Evolutionary conservation across 2,797 vertebrate genomes (phyloP).

Genomic region (Manis pentadactyla): DNA sequence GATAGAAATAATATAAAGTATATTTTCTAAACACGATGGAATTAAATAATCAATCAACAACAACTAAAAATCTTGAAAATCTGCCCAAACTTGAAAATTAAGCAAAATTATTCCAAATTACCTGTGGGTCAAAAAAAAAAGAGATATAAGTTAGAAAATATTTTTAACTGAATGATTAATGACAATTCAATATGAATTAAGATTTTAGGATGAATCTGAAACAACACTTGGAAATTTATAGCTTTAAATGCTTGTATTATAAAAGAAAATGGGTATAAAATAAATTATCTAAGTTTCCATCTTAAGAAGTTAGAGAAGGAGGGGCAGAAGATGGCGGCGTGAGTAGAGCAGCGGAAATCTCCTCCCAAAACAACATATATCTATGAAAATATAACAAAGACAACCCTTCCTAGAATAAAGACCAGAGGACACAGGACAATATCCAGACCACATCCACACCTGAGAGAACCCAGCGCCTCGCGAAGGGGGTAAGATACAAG

Average conservation of each 20-base stretch:
- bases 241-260: not conserved
- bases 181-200: not conserved
- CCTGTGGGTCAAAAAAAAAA: not conserved
- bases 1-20: not conserved
- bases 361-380: too few species aligned
- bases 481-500: too few species aligned
- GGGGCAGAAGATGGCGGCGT: too few species aligned
- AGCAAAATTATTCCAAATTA: not conserved
- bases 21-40: not conserved
- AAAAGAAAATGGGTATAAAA: not conserved
- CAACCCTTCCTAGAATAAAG: too few species aligned
- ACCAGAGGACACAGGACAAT: too few species aligned
- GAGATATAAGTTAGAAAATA: not conserved
- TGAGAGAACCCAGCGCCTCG: too few species aligned
- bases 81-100: not conserved
- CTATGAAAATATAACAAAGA: too few species aligned
- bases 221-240: not conserved
- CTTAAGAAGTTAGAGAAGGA: not conserved
- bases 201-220: not conserved
- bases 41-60: not conserved
- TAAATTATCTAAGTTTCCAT: not conserved
- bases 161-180: not conserved
- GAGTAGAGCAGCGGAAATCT: too few species aligned
- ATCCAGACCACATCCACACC: too few species aligned
- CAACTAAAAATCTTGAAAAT: not conserved